Conservation (phyloP, 2,888 invertebrate genomes). For the Temnothorax ravouxi region DNA sequence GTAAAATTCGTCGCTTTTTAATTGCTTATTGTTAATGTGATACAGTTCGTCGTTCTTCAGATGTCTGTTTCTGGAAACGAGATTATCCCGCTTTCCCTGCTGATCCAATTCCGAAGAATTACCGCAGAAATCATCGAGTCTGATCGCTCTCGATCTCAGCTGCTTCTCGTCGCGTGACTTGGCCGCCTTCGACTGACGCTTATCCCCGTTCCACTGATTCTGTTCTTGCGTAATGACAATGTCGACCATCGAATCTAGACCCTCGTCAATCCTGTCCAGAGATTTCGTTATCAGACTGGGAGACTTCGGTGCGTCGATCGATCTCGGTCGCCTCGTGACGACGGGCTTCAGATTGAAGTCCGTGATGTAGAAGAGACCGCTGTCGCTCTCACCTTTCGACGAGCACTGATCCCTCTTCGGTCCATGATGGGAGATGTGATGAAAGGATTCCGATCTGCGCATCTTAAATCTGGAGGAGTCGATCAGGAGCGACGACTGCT, state of each 20-base stretch:
- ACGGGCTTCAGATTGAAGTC: constrained; percentile 81
- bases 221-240: constrained; percentile 89
- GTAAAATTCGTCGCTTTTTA: constrained; percentile 81
- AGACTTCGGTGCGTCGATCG: constrained; percentile 74
- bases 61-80: constrained; percentile 51
- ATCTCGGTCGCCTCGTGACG: constrained; percentile 65
- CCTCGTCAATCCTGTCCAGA: constrained; percentile 92
- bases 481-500: constrained; percentile 34
- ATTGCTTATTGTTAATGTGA: constrained; percentile 67
- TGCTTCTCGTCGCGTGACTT: constrained; percentile 70
- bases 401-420: constrained; percentile 73
- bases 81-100: constrained; percentile 29
- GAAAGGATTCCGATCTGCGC: constrained; percentile 84
- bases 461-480: constrained; percentile 73
- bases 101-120: constrained; percentile 36
- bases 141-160: constrained; percentile 55
- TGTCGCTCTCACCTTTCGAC: constrained; percentile 85
- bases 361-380: constrained; percentile 84
- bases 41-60: constrained; percentile 74
- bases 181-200: constrained; percentile 60
- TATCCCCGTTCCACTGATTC: constrained; percentile 62
- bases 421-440: constrained; percentile 78
- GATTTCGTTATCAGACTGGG: constrained; percentile 89
- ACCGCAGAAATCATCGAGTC: constrained; percentile 57
- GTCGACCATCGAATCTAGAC: constrained; percentile 91